phyloP scores from a whole-genome alignment of 2,888 invertebrate species.

The Acheta domesticus region DNA sequence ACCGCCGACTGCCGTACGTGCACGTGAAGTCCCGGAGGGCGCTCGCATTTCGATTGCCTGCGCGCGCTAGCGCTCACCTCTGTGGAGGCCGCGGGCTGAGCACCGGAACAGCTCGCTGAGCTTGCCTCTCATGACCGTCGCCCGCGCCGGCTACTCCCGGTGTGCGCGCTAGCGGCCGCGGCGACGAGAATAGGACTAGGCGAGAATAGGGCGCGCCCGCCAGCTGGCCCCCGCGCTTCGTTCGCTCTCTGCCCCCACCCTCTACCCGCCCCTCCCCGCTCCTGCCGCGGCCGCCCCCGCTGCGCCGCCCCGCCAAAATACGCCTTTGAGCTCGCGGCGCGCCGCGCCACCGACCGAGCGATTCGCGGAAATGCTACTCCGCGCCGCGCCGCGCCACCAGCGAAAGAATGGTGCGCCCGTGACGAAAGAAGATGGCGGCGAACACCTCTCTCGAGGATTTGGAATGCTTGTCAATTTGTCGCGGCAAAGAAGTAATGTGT shows the following conservation, averaged over 20 bases:
- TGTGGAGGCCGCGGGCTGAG: conserved; percentile 25
- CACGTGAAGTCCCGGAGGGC: no score
- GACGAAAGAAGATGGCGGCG: neutral
- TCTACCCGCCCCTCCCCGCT: neutral
- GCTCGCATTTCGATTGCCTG: no score
- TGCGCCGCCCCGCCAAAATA: conserved; percentile 11
- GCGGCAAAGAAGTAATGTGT: no score
- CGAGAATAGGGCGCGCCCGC: neutral
- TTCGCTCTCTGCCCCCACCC: neutral
- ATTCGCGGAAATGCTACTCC: neutral
- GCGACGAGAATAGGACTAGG: conserved; percentile 18
- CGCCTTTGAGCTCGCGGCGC: conserved; percentile 22
- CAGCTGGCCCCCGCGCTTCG: neutral
- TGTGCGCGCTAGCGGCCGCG: neutral
- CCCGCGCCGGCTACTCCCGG: conserved; percentile 27
- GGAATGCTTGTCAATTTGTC: no score
- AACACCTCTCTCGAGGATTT: neutral
- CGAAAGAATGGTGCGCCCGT: no score
- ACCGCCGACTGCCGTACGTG: no score
- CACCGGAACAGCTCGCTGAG: conserved; percentile 38
- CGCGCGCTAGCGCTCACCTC: neutral
- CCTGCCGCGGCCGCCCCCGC: conserved; percentile 12
- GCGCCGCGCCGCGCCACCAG: no score
- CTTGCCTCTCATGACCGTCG: conserved; percentile 41
- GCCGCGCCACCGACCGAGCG: no score